Conservation (phyloP, 1,140 invertebrate species). For the Belonocnema kinseyi region DNA sequence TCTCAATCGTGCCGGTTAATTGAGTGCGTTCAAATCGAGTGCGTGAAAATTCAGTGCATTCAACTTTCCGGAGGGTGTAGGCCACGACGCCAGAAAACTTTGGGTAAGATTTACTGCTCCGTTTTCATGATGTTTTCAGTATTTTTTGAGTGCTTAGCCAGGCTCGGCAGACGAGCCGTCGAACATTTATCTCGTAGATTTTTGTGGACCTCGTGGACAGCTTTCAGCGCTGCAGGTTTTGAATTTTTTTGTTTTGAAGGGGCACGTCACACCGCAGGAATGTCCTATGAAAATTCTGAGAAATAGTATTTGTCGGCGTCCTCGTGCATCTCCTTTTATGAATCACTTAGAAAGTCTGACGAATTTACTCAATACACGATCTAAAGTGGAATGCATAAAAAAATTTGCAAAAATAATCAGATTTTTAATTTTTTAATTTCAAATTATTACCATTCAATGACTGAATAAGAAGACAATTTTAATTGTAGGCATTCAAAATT, state of each 20-base stretch:
- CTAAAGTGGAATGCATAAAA: too few relatives aligned
- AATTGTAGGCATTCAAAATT: too few relatives aligned
- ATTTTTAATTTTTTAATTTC: too few relatives aligned
- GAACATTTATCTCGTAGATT: background rate
- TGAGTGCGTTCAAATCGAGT: constrained; percentile 38
- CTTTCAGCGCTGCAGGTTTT: background rate
- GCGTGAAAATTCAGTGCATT: constrained; percentile 40
- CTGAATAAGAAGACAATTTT: too few relatives aligned
- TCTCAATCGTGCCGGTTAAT: constrained; percentile 38
- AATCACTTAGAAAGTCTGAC: constrained; percentile 21
- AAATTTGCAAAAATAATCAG: too few relatives aligned
- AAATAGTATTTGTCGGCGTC: constrained; percentile 6
- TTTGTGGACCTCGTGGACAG: background rate
- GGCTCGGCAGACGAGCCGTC: background rate
- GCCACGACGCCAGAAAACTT: constrained; percentile 52
- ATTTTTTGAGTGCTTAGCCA: constrained; percentile 2
- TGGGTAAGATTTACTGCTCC: constrained; percentile 52
- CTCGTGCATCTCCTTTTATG: constrained; percentile 29
- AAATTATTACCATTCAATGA: too few relatives aligned
- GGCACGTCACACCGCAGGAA: constrained; percentile 42
- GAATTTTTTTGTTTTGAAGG: background rate
- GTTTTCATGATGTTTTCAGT: constrained; percentile 17
- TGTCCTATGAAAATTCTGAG: constrained; percentile 30
- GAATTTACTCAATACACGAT: background rate
- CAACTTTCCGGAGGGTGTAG: constrained; percentile 49